A percentile compares a stretch with the other conserved stretches of the same genome.
phyloP scores from a whole-genome alignment of 2,113 vertebrate genomes.

The Campylomormyrus tamandua region DNA sequence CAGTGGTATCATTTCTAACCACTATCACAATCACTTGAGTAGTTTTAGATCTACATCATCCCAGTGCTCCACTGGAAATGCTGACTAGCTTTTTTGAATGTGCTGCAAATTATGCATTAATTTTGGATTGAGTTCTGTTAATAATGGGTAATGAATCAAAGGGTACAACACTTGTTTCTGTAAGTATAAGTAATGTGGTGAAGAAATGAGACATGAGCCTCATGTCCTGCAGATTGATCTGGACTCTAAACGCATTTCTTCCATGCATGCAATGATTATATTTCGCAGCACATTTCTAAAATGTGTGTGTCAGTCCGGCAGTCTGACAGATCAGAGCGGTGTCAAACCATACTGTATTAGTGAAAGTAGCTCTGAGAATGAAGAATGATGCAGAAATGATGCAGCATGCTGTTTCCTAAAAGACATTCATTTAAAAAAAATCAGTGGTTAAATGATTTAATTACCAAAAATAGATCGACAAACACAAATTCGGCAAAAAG shows the following conservation, averaged over 20 bases:
- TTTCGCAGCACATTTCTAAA: neutral
- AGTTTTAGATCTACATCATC: neutral
- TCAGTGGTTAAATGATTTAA: neutral
- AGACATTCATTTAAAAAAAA: neutral
- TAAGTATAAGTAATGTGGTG: neutral
- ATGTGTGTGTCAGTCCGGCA: neutral
- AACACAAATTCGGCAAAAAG: neutral
- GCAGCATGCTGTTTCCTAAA: neutral
- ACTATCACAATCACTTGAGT: neutral
- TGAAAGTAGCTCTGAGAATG: neutral
- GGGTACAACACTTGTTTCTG: neutral
- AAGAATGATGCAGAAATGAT: neutral
- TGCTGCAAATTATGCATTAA: neutral
- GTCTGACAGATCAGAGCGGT: neutral
- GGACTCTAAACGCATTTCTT: neutral
- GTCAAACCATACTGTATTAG: neutral
- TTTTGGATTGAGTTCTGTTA: neutral
- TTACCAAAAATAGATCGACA: neutral
- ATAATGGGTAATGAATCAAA: neutral
- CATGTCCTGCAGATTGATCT: neutral
- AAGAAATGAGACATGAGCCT: neutral
- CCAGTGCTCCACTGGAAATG: neutral
- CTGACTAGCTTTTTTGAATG: neutral
- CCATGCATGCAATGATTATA: neutral
- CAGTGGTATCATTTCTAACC: neutral